These are phyloP conservation scores for Chloroceryle aenea DNA, from an alignment of 2,113 vertebrate genomes.

Conservation along the genomic window DNA sequence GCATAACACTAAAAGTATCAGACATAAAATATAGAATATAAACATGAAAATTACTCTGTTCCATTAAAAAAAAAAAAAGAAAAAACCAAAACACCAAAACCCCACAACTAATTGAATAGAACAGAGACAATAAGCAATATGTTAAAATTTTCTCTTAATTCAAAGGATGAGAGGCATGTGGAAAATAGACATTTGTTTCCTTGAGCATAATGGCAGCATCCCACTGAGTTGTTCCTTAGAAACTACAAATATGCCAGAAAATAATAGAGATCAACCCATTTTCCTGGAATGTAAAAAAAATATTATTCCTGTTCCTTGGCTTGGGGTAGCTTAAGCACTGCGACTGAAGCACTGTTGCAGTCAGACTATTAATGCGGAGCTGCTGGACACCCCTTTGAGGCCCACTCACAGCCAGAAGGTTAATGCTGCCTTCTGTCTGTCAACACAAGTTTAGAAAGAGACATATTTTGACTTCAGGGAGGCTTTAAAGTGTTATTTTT, in stretches of 20 bases:
- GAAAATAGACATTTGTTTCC: not conserved
- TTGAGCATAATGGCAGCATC: not conserved
- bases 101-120: not conserved
- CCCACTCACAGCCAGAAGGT: not conserved
- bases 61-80: not conserved
- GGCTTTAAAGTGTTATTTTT: not conserved
- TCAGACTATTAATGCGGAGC: not conserved
- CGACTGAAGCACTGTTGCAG: not conserved
- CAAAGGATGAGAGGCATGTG: not conserved
- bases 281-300: not conserved
- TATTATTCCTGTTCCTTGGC: not conserved
- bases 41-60: not conserved
- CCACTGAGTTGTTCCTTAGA: not conserved
- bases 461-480: not conserved
- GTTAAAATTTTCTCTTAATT: not conserved
- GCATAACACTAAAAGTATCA: slow-evolving; percentile 12
- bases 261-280: not conserved
- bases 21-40: not conserved
- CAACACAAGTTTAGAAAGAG: not conserved
- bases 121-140: not conserved
- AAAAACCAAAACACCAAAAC: not conserved
- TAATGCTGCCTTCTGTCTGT: not conserved
- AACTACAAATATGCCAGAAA: not conserved
- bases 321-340: not conserved
- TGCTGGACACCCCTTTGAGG: not conserved